phyloP scores from a whole-genome alignment of 2,888 invertebrate species.

The Lottia scabra region DNA sequence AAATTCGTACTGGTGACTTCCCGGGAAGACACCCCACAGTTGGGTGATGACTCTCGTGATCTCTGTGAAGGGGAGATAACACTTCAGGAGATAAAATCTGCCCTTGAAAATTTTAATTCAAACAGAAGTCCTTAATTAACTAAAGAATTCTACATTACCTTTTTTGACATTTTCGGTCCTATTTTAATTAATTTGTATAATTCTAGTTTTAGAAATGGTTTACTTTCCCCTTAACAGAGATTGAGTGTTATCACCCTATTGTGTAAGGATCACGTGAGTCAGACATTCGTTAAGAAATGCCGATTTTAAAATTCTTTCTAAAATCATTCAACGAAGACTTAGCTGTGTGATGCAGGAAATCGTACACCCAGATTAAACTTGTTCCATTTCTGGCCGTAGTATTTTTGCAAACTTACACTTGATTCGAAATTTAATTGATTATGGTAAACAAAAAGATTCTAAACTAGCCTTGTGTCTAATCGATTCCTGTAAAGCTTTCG shows the following conservation, averaged over 20 bases:
- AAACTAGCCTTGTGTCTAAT: background rate
- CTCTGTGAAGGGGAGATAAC: background rate
- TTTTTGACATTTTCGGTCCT: background rate
- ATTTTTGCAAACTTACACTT: constrained; percentile 19
- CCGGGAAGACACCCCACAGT: too few species aligned
- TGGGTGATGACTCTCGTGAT: background rate
- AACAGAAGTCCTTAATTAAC: background rate
- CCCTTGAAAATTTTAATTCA: background rate
- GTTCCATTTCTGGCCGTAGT: constrained; percentile 9
- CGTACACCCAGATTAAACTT: constrained; percentile 18
- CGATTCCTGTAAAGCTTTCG: background rate
- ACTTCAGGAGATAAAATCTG: background rate
- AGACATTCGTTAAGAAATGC: background rate
- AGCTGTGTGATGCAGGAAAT: constrained; percentile 11
- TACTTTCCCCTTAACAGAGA: background rate
- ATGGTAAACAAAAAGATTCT: constrained; percentile 11
- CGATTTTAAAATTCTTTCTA: constrained; percentile 19
- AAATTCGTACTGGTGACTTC: too few species aligned
- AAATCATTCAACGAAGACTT: constrained; percentile 17
- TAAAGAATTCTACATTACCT: background rate
- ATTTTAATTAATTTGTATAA: background rate
- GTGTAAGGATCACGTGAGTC: background rate
- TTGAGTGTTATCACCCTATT: background rate
- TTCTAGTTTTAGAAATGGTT: background rate
- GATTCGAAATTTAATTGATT: constrained; percentile 21